phyloP scores from a whole-genome alignment of 2,113 vertebrate genomes.

The Apteryx owenii region DNA sequence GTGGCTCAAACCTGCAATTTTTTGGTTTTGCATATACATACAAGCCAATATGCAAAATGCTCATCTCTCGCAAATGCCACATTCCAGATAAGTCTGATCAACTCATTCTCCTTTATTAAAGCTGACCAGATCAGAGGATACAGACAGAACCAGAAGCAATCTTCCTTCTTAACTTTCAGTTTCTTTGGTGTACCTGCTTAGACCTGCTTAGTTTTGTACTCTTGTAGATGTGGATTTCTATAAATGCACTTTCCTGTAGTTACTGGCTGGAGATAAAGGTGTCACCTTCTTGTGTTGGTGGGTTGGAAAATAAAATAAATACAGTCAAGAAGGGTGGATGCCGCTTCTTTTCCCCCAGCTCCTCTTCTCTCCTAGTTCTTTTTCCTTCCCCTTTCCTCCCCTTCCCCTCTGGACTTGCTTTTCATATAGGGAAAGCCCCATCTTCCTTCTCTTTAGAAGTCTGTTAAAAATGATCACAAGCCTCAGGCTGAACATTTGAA shows the following conservation, averaged over 20 bases:
- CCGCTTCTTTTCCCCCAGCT: neutral
- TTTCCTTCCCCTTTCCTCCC: neutral
- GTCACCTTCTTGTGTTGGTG: neutral
- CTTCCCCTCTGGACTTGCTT: neutral
- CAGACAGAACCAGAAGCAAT: neutral
- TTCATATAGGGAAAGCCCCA: neutral
- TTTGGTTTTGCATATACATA: neutral
- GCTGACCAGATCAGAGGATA: neutral
- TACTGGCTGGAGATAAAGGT: neutral
- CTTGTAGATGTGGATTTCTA: neutral
- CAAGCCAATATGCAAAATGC: neutral
- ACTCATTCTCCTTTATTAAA: neutral
- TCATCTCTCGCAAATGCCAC: neutral
- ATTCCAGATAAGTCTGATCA: neutral
- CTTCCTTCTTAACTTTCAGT: neutral
- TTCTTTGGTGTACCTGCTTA: neutral
- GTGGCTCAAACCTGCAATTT: neutral
- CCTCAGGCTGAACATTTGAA: neutral
- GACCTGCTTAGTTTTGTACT: neutral
- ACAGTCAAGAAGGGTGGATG: neutral
- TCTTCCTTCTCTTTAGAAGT: neutral
- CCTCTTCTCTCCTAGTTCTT: neutral
- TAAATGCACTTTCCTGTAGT: neutral
- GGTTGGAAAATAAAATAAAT: neutral
- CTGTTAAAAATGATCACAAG: neutral